Evolutionary conservation across 1,140 invertebrate genomes (phyloP), one percentile per base, ranked within the genome.

Genomic region (Alviniconcha marisindica): DNA sequence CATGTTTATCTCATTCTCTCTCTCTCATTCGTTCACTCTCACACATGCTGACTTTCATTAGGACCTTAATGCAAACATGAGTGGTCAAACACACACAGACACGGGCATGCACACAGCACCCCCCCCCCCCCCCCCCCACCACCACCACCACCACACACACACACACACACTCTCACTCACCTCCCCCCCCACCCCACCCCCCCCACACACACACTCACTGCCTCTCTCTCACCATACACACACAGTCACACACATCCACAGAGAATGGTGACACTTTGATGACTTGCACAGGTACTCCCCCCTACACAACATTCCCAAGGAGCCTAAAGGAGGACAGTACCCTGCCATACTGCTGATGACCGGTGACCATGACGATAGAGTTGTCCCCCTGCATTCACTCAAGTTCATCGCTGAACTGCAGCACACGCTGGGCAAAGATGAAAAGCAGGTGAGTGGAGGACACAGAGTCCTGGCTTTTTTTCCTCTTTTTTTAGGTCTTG

Each of bases 331-430:
- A 63, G 84, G 89, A 40, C 95, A 99, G 93, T 99, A 99, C 94
- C 99, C 99, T 40, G 96, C 98, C 10, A 96, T 96, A 3, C 93
- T 99, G 33, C 94, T 99, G 48, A 92, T 98, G 81, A 99, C 98
- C 36, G 99, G 97, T 28, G 98, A 99, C 94, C 99, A 99, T 93
- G 98, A 99, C 94, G 98, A 99, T 94, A 95, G 98, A 85, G 98
- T 99, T 79, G 97, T 98, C 78, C 98, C 98, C 48, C 95, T 98
- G 80, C 98, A 99, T 93, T 98, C 97, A 81, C 95, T 99, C 7
- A 99, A 99, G 94, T 97, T 97, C 90, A 97, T 98, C 80, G 97
- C 99, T 0, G 95, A 97, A 88, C 93, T 99, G 69, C 99, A 99
- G 91, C 93, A 98, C 88, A 94, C 94, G 38, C 92, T 97, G 63